Base-by-base conservation (phyloP, 92 coral and sea anemone species). In the Epizoanthus ramosus region DNA sequence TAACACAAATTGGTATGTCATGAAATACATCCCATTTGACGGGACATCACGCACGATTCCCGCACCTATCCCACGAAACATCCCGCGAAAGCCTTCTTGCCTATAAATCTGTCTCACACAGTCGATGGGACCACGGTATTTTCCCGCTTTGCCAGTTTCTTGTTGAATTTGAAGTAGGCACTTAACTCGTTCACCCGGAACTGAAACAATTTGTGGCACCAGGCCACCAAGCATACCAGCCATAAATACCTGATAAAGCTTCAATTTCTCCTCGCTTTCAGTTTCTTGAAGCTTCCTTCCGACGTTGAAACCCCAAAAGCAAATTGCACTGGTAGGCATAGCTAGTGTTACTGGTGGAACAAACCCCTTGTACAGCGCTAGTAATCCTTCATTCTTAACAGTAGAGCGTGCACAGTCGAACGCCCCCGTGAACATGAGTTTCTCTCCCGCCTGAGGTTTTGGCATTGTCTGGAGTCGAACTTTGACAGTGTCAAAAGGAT, bases 401-500 rank as follows among this genome's bases (percentile, higher is more conserved):
- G 93, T 89, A 80, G 81, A 84, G 39, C 41, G 75, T 2, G 89
- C 72, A 43, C 95, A 89, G 79, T 94, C 98, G 17, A 92, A 50
- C 54, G 94, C 88, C 23, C 98, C 98, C 2, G 91, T 80, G 59
- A 87, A 94, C 52, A 73, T 76, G 54, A 10, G 15, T 50, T 12
- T 50, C 10, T 50, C 54, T 3, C 54, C 16, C 54, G 15, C 54
- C 15, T 83, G 68, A 43, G 81, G 85, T 72, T 72, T 68, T 41
- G 89, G 87, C 25, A 84, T 87, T n/a, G 95, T 83, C 81, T 94
- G 98, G 8, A 94, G 94, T 35, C 96, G 96, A 37, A 94, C 94
- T 79, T 94, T 94, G 83, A 94, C 80, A 65, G 95, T 94, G 81
- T 94, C 98, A 5, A 94, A 88, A 3, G 98, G 98, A 73, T 92